phyloP scores from a whole-genome alignment of 1,140 invertebrate species.

The Cydia fagiglandana region DNA sequence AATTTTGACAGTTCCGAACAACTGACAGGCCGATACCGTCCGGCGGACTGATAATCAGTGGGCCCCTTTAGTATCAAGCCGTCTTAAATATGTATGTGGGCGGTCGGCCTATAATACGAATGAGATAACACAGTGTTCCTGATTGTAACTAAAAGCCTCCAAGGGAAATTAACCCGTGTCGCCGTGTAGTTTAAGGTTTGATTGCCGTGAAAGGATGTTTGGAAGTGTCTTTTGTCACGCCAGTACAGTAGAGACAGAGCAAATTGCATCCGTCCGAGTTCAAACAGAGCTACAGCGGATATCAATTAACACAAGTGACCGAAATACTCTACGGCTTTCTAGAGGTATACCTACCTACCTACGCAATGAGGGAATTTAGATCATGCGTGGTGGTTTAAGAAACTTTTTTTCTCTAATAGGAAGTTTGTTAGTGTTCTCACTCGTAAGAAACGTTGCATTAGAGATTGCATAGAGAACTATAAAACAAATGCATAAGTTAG shows the following conservation, averaged over 20 bases:
- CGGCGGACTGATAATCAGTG: no score
- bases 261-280: conserved; percentile 19
- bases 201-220: conserved; percentile 19
- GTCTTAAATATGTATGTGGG: conserved; percentile 13
- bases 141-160: background rate
- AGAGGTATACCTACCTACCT: no score
- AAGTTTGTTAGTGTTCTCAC: background rate
- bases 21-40: no score
- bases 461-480: no score
- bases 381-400: background rate
- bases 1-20: no score
- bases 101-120: conserved; percentile 21
- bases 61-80: no score
- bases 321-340: conserved; percentile 7
- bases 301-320: conserved; percentile 16
- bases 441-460: no score
- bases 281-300: conserved; percentile 9
- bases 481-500: no score
- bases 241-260: background rate
- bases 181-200: background rate
- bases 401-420: background rate
- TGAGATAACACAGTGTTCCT: conserved; percentile 22
- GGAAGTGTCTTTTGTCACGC: conserved; percentile 26
- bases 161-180: conserved; percentile 11
- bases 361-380: background rate